A percentile compares a stretch with the other conserved stretches of the same genome.
Conservation (phyloP, 2,888 invertebrate species). For the Andrena fulva region DNA sequence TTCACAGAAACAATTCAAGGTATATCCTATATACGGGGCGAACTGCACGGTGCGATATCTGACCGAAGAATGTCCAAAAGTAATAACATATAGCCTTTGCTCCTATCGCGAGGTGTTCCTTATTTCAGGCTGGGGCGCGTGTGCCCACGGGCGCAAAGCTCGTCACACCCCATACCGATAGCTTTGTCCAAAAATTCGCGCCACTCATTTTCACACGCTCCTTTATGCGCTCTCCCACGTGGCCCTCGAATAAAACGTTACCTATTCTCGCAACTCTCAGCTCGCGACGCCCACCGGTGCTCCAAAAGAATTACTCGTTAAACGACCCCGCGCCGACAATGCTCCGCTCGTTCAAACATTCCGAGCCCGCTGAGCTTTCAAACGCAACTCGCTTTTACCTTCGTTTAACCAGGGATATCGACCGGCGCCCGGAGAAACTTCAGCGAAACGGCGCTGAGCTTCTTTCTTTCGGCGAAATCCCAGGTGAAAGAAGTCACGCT, state of each 20-base stretch:
- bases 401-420: not conserved
- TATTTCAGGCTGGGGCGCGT: too few species aligned
- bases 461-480: not conserved
- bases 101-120: too few species aligned
- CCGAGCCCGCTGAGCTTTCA: not conserved
- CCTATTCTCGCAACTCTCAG: constrained; percentile 11
- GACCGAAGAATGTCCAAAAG: too few species aligned
- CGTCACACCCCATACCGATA: too few species aligned
- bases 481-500: not conserved
- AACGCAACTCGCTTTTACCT: not conserved
- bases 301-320: constrained; percentile 18
- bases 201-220: constrained; percentile 34
- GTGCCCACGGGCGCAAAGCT: too few species aligned
- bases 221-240: not conserved
- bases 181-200: not conserved
- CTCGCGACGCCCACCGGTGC: constrained; percentile 10
- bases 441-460: not conserved
- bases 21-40: too few species aligned
- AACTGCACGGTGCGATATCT: too few species aligned
- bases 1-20: too few species aligned
- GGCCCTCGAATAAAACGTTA: constrained; percentile 21
- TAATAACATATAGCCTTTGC: too few species aligned
- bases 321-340: not conserved
- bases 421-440: too few species aligned
- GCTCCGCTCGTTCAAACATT: constrained; percentile 11